These are phyloP conservation scores for Ennomos fuscantarius DNA, from an alignment of 2,888 invertebrate species.

Conservation along the genomic window DNA sequence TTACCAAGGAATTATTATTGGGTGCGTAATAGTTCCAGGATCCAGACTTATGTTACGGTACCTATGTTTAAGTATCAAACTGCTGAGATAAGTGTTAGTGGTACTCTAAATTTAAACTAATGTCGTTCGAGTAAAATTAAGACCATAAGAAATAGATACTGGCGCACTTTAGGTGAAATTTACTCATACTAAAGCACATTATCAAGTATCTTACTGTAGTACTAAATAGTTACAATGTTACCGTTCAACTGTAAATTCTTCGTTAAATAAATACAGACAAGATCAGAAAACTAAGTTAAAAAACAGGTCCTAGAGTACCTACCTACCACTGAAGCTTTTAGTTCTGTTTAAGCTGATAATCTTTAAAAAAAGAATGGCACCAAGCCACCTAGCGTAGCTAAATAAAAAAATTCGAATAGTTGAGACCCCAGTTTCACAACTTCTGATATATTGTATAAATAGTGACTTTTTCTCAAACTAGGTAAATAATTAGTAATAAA, in stretches of 20 bases:
- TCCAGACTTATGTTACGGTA: not conserved
- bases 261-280: too few species aligned
- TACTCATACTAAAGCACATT: not conserved
- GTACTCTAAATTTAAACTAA: not conserved
- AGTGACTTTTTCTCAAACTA: too few species aligned
- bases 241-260: not conserved
- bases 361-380: too few species aligned
- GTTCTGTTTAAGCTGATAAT: too few species aligned
- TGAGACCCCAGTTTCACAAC: not conserved
- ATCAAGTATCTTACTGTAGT: not conserved
- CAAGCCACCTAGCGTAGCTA: too few species aligned
- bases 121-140: not conserved
- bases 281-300: not conserved
- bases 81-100: not conserved
- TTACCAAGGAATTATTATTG: too few species aligned
- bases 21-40: too few species aligned
- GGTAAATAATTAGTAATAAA: too few species aligned
- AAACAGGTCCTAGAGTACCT: too few species aligned
- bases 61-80: not conserved
- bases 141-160: slow-evolving; percentile 3
- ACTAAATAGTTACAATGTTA: not conserved
- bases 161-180: not conserved
- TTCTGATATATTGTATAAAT: too few species aligned
- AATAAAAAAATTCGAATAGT: not conserved
- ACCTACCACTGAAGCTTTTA: too few species aligned